Evolutionary conservation across 2,888 invertebrate genomes (phyloP).

Genomic region (Drosophila cyrtoloma): DNA sequence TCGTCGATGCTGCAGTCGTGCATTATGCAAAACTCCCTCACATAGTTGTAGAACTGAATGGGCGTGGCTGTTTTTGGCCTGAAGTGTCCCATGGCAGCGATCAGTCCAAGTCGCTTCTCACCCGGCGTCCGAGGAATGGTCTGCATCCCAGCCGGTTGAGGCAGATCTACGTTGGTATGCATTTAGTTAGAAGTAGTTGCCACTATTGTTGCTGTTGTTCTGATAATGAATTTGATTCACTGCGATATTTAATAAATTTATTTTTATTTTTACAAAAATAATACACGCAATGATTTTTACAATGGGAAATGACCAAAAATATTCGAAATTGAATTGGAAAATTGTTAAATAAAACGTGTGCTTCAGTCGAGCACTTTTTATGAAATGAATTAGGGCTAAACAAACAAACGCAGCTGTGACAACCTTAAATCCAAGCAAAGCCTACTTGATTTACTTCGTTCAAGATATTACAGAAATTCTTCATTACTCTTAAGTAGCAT

Average conservation of each 20-base stretch:
- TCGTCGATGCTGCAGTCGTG: slow-evolving; percentile 73
- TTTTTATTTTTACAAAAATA: neutral
- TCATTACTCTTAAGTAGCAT: neutral
- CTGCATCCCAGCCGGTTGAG: neutral
- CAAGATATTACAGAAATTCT: neutral
- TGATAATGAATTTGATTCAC: neutral
- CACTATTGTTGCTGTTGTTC: neutral
- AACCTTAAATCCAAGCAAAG: neutral
- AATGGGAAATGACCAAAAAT: slow-evolving; percentile 11
- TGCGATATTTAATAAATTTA: neutral
- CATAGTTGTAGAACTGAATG: slow-evolving; percentile 66
- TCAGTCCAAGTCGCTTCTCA: slow-evolving; percentile 35
- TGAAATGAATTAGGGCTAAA: slow-evolving; percentile 3
- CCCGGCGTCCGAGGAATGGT: neutral
- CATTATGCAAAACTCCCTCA: slow-evolving; percentile 65
- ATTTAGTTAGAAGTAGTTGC: neutral
- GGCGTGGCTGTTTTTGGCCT: slow-evolving; percentile 51
- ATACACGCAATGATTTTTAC: neutral
- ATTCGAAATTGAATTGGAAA: slow-evolving; percentile 18
- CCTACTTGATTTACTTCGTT: neutral
- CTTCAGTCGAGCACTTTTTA: slow-evolving; percentile 8
- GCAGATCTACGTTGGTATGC: neutral
- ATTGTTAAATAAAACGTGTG: slow-evolving; percentile 28
- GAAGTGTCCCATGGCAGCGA: slow-evolving; percentile 35
- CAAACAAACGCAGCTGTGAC: neutral